Base-by-base conservation (phyloP, 2,888 invertebrate genomes). In the Callimorpha dominula region DNA sequence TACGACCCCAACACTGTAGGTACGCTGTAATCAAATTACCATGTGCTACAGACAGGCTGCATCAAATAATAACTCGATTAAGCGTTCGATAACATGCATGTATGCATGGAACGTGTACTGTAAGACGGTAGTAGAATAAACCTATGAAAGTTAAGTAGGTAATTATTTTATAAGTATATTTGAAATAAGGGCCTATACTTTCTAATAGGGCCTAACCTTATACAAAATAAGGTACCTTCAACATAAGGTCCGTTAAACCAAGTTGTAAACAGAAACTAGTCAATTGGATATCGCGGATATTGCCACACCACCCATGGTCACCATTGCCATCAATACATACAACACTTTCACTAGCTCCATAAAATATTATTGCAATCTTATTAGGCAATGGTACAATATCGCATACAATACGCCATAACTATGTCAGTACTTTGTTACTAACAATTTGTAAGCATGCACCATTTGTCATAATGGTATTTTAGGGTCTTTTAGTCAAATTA, bases 201-300 rank as follows among this genome's bases (percentile, higher is more conserved):
- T 60, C 54, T 60, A 60, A 60, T 31, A 60, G 31, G 12, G 57
- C 14, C 57, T 20, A 57, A 49, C 57, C 14, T 60, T 5, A n/a
- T 52, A 52, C 17, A 52, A 52, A 52, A n/a, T 8, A n/a, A n/a
- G 17, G n/a, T n/a, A 8, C 52, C 7, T 52, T 52, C 4, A 50
- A 6, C 52, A 70, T n/a, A 50, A 64, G 65, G 31, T 57, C 12
- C 14, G 14, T 11, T 52, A 17, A 67, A 54, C 17, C 20, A 65
- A 62, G n/a, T 42, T n/a, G 43, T 65, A 62, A 57, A 50, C 12
- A 43, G 62, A 50, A 50, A n/a, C 12, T 66, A 20, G 84, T 83
- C 81, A 83, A 86, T 80, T 84, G 83, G 77, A 80, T 79, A 88
- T 90, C 85, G 86, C 90, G 91, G 91, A 93, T 90, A 88, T 93